A percentile compares a stretch with the other conserved stretches of the same genome.
phyloP scores from a whole-genome alignment of 2,888 invertebrate species.

The Nomada goodeniana region DNA sequence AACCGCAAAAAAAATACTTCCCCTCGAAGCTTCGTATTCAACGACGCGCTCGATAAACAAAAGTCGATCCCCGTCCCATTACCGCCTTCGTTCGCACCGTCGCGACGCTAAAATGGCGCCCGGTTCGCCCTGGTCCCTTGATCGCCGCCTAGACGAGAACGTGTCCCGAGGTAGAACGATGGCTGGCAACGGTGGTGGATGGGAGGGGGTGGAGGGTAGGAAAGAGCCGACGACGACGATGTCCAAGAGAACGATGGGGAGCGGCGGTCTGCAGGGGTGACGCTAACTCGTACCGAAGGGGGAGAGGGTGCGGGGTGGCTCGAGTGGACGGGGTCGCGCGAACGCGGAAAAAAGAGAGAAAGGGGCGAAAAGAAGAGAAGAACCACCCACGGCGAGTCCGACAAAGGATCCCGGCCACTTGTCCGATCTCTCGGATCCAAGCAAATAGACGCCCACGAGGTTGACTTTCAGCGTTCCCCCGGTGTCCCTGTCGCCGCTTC shows the following conservation, averaged over 20 bases:
- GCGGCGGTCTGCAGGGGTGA: conserved; percentile 31
- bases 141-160: conserved; percentile 18
- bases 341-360: background rate
- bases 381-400: conserved; percentile 70
- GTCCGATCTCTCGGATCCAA: conserved; percentile 82
- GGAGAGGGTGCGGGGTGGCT: conserved; percentile 4
- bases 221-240: conserved; percentile 34
- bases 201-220: background rate
- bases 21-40: too few species aligned
- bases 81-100: background rate
- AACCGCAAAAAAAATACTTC: too few species aligned
- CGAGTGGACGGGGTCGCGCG: conserved; percentile 42
- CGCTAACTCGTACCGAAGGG: conserved; percentile 32
- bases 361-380: conserved; percentile 40
- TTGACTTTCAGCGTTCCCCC: conserved; percentile 54
- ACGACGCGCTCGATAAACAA: too few species aligned
- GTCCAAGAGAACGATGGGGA: conserved; percentile 43
- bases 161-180: background rate
- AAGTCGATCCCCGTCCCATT: too few species aligned
- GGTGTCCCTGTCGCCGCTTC: conserved; percentile 20
- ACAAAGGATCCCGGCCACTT: conserved; percentile 76
- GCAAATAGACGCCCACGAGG: conserved; percentile 78
- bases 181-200: too few species aligned
- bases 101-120: conserved; percentile 40
- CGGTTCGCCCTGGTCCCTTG: conserved; percentile 4